A percentile compares a stretch with the other conserved stretches of the same genome.
Conservation (phyloP, 2,113 vertebrate genomes). For the Emberiza fucata region DNA sequence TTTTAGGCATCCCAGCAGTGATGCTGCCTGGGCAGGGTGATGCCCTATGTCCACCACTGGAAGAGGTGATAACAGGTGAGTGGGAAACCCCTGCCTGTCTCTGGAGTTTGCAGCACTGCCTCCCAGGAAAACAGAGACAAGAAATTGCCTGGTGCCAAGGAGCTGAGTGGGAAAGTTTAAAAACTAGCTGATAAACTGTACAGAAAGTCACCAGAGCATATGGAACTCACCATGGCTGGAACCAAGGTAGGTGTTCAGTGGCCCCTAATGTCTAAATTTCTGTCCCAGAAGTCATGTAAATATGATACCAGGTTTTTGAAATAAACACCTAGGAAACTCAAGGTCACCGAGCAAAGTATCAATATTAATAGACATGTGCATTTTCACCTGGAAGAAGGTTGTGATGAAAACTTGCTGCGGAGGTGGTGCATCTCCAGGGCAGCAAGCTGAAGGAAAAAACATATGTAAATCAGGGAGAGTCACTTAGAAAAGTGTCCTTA, state of each 20-base stretch:
- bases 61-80: background rate
- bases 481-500: background rate
- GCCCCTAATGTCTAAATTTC: background rate
- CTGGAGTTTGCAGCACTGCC: background rate
- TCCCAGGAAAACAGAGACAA: background rate
- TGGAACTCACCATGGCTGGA: background rate
- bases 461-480: background rate
- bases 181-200: background rate
- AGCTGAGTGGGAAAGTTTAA: background rate
- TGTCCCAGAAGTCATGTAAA: background rate
- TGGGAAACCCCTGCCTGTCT: background rate
- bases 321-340: background rate
- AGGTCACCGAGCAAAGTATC: background rate
- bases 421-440: background rate
- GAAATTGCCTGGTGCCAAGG: background rate
- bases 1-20: background rate
- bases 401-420: fast-evolving
- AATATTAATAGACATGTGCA: background rate
- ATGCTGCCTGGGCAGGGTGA: background rate
- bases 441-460: background rate
- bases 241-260: background rate
- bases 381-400: background rate
- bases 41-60: background rate
- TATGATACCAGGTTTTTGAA: background rate
- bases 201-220: background rate